Evolutionary conservation across 1,140 invertebrate genomes (phyloP).

Genomic region (Potamilus streckersoni): DNA sequence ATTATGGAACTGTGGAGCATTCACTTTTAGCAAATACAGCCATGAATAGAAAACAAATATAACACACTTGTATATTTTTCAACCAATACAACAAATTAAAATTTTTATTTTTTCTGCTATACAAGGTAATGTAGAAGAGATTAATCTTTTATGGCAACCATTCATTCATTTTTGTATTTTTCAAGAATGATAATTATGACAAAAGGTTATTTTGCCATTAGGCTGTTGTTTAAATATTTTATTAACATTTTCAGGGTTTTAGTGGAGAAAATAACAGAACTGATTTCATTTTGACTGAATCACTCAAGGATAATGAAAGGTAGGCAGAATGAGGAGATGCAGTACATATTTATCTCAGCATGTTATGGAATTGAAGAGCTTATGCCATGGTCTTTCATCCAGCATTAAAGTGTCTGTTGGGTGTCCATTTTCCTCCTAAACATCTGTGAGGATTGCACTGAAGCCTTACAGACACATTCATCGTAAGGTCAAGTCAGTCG

Average conservation of each 20-base stretch:
- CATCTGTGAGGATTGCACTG: too few relatives aligned
- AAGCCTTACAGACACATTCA: too few relatives aligned
- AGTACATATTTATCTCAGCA: background rate
- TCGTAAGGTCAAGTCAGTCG: too few relatives aligned
- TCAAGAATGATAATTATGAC: background rate
- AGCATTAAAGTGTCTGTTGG: too few relatives aligned
- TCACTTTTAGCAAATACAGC: too few relatives aligned
- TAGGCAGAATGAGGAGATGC: slow-evolving; percentile 6
- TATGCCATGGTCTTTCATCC: too few relatives aligned
- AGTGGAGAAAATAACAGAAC: slow-evolving; percentile 50
- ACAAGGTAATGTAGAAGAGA: background rate
- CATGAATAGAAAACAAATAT: background rate
- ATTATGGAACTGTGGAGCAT: too few relatives aligned
- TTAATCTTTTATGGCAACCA: background rate
- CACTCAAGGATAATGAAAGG: slow-evolving; percentile 12
- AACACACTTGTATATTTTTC: background rate
- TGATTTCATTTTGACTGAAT: slow-evolving; percentile 41
- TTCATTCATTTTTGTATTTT: background rate
- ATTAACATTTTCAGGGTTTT: slow-evolving; percentile 50
- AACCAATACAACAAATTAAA: background rate
- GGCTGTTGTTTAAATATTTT: background rate
- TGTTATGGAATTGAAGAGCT: too few relatives aligned
- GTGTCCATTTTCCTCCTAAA: too few relatives aligned
- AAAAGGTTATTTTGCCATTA: background rate
- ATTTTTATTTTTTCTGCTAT: background rate